A percentile compares a stretch with the other conserved stretches of the same genome.
Conservation (phyloP, 2,113 vertebrate genomes). For the Phrynosoma blainvillii region DNA sequence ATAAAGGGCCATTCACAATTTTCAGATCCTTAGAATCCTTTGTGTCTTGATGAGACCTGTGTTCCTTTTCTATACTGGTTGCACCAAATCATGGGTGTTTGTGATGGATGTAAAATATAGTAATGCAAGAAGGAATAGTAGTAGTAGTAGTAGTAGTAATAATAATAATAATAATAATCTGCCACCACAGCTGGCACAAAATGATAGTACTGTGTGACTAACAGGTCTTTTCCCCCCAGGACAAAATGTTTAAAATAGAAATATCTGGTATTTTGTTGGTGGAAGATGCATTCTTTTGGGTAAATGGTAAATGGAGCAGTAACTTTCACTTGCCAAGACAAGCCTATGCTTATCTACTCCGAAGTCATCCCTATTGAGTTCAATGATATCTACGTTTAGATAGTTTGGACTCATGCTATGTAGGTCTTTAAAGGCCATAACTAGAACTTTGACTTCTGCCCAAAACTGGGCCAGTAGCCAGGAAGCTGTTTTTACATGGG, state of each 20-base stretch:
- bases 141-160: too few species aligned
- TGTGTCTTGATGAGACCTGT: not conserved
- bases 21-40: constrained; percentile 44
- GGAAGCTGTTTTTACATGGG: too few species aligned
- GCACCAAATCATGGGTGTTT: constrained; percentile 11
- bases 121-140: not conserved
- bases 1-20: constrained; percentile 50
- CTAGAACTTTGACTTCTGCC: too few species aligned
- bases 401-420: too few species aligned
- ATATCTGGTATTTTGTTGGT: not conserved
- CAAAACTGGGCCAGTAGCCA: too few species aligned
- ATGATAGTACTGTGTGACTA: not conserved
- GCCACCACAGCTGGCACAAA: not conserved
- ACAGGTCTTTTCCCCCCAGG: not conserved
- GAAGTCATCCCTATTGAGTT: too few species aligned
- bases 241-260: not conserved
- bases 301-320: not conserved
- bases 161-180: not conserved
- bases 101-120: constrained; percentile 13
- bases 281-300: not conserved
- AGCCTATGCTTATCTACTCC: too few species aligned
- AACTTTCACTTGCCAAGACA: not conserved
- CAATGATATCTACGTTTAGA: too few species aligned
- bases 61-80: not conserved
- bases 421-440: too few species aligned